These are phyloP conservation scores for Emys orbicularis DNA, from an alignment of 2,797 vertebrate species.

Conservation along the genomic window DNA sequence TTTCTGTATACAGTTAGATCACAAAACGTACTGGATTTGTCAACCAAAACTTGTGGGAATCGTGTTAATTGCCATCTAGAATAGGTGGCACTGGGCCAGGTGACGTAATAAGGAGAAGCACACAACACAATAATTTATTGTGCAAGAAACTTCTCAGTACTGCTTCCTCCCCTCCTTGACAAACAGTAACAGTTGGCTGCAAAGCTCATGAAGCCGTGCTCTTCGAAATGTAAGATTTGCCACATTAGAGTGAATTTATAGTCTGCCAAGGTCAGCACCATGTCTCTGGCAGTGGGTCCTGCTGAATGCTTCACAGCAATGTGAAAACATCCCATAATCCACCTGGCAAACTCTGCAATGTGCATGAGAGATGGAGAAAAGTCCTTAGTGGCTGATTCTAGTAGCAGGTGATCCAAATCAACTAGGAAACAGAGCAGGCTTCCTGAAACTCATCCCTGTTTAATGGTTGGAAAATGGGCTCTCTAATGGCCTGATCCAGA, in stretches of 20 bases:
- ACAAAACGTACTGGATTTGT: neutral
- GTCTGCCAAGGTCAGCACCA: neutral
- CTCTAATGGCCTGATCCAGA: neutral
- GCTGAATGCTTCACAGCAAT: neutral
- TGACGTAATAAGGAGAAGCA: neutral
- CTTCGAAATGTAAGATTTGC: neutral
- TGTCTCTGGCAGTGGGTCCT: neutral
- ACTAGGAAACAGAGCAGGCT: neutral
- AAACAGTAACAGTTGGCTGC: neutral
- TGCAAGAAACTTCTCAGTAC: neutral
- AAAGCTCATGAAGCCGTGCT: neutral
- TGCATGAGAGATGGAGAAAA: neutral
- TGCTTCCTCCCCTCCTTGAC: neutral
- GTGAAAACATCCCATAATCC: neutral
- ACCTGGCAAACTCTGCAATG: neutral
- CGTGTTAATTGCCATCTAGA: neutral
- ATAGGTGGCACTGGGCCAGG: neutral
- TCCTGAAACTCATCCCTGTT: neutral
- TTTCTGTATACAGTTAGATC: neutral
- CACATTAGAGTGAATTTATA: neutral
- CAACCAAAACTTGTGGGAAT: neutral
- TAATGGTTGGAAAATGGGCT: neutral
- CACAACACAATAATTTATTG: neutral
- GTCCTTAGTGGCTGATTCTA: neutral
- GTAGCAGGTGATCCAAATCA: neutral